Evolutionary conservation across 92 coral and sea anemone genomes (phyloP).

Genomic region (Parazoanthus darwini): DNA sequence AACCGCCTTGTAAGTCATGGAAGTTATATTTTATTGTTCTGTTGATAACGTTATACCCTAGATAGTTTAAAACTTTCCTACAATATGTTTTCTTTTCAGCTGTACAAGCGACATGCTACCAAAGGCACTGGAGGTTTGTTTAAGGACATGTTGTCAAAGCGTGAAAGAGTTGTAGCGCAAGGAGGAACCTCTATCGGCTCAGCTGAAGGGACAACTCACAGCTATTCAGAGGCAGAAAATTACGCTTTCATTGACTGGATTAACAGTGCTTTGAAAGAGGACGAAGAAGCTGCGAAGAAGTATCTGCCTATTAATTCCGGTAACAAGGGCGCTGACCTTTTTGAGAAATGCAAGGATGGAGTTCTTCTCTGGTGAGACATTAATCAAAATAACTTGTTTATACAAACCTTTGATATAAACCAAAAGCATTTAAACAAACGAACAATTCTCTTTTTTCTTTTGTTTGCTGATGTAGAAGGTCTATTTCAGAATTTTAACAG

Average conservation of each 20-base stretch:
- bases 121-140: slow-evolving; percentile 54
- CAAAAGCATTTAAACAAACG: no score
- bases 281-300: slow-evolving; percentile 58
- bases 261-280: slow-evolving; percentile 77
- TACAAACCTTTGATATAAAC: no score
- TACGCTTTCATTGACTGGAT: slow-evolving; percentile 98
- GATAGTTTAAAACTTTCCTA: background rate
- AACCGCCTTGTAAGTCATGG: no score
- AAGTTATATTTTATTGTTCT: no score
- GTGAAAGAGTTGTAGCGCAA: slow-evolving; percentile 61
- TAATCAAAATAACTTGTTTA: background rate
- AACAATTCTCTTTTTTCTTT: no score
- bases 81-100: slow-evolving; percentile 11
- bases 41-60: background rate
- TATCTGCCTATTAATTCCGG: slow-evolving; percentile 70
- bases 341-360: slow-evolving; percentile 83
- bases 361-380: slow-evolving; percentile 76
- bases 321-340: slow-evolving; percentile 72
- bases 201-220: slow-evolving; percentile 93
- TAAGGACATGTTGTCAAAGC: slow-evolving; percentile 69
- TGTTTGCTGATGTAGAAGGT: no score
- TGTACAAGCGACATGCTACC: slow-evolving; percentile 48
- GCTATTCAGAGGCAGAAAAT: slow-evolving; percentile 79
- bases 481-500: no score
- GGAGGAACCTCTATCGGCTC: slow-evolving; percentile 90